Base-by-base conservation (phyloP, 2,113 vertebrate genomes). In the Macquaria ambigua region DNA sequence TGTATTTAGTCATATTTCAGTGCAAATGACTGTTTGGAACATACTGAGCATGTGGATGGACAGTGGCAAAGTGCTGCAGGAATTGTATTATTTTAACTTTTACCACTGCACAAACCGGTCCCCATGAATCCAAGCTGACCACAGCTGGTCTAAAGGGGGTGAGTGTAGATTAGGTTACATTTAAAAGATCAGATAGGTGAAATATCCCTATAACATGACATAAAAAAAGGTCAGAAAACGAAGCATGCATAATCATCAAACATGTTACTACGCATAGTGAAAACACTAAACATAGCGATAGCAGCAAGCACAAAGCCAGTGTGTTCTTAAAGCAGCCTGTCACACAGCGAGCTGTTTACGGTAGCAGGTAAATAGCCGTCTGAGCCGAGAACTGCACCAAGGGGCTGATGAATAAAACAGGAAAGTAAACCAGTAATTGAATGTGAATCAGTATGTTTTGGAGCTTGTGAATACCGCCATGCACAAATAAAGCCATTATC, bases 401-500 rank as follows among this genome's bases (percentile, higher is more conserved):
- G 66, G 74, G 89, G 63, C 85, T 82, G 81, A 90, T 88, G 15
- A 88, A 87, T 90, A 92, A 91, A 83, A 86, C 80, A 61, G 83
- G 37, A 55, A 63, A 72, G 79, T 34, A 79, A 88, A 87, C 28
- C 68, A 48, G 73, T 90, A 86, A 91, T 77, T 90, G 87, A 88
- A 84, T 82, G 88, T 82, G 81, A 84, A 86, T 87, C 85, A 39
- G 81, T 82, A 21, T 46, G 86, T 87, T 86, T 83, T 70, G 69
- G 59, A 84, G 84, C 71, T 85, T 56, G 87, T 84, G 84, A 90
- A 80, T 74, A 61, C 79, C 23, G 15, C 58, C 1, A 6, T 86
- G 88, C 81, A 79, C 88, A 93, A 93, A 93, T 90, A 93, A 89
- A 93, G 66, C 83, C 80, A 91, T 90, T 90, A 93, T 92, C 87